Conservation (phyloP, 2,797 vertebrate genomes). For the Trachops cirrhosus region DNA sequence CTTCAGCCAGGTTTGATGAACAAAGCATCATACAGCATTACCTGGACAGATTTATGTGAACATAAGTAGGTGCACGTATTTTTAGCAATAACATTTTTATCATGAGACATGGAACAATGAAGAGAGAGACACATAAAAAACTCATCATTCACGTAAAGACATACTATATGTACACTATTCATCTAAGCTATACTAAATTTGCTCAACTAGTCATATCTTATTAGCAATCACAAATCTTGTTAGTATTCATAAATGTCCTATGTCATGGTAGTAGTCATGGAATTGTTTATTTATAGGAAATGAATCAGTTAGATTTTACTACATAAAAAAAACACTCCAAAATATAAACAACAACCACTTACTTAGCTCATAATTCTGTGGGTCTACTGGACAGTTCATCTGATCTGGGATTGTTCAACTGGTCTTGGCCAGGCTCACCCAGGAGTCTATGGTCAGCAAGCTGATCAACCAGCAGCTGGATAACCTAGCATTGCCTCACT, state of each 20-base stretch:
- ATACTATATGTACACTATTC: neutral
- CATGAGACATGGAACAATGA: neutral
- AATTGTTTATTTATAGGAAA: neutral
- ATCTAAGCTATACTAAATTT: neutral
- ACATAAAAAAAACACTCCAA: neutral
- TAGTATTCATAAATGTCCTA: neutral
- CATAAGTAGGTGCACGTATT: neutral
- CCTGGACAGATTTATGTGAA: neutral
- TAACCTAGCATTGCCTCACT: neutral
- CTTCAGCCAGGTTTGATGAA: neutral
- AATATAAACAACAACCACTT: neutral
- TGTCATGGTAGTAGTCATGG: neutral
- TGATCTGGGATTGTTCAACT: neutral
- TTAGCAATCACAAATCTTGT: neutral
- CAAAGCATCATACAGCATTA: neutral
- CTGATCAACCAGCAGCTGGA: neutral
- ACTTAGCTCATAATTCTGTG: neutral
- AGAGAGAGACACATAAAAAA: neutral
- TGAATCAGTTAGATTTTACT: neutral
- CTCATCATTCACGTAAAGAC: neutral
- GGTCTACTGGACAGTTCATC: neutral
- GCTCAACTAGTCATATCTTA: neutral
- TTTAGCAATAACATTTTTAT: slow-evolving; percentile 19
- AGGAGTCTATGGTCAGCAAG: neutral
- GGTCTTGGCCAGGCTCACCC: neutral